These are phyloP conservation scores for Ferdinandea cuprea DNA, from an alignment of 2,888 invertebrate species.

Conservation along the genomic window DNA sequence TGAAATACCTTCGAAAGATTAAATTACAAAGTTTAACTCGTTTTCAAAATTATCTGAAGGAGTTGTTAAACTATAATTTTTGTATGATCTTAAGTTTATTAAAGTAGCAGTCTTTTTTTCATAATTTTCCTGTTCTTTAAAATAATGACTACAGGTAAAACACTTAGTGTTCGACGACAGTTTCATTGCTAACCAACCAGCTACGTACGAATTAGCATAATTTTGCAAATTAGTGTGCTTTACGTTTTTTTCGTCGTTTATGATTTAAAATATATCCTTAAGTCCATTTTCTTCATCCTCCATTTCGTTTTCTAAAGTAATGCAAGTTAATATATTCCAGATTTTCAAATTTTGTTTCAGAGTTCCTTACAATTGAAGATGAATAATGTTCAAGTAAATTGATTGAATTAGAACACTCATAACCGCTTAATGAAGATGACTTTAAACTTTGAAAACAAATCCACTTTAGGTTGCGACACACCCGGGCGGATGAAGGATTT, in stretches of 20 bases:
- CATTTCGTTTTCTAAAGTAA: neutral
- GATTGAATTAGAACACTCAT: neutral
- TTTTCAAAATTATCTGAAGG: neutral
- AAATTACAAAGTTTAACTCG: neutral
- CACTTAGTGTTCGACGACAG: too few species aligned
- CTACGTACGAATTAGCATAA: neutral
- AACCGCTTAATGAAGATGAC: neutral
- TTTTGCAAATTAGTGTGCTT: neutral
- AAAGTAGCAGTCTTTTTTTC: neutral
- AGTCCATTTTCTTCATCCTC: neutral
- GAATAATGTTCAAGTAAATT: neutral
- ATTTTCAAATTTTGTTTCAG: neutral
- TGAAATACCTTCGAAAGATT: neutral
- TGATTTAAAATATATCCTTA: constrained; percentile 1
- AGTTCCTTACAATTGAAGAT: neutral
- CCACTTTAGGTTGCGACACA: constrained; percentile 6
- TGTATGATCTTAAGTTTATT: neutral
- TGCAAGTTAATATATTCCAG: neutral
- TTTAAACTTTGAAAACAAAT: constrained; percentile 6
- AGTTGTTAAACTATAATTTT: neutral
- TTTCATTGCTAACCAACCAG: neutral
- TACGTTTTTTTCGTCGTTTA: neutral
- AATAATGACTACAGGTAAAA: neutral
- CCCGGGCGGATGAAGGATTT: constrained; percentile 6
- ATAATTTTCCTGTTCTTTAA: neutral